These are phyloP conservation scores for Oryctolagus cuniculus DNA, from an alignment of 2,113 vertebrate genomes.

Conservation along the genomic window mOryCun1.1 NC_091437.1:24979001-24979500, in stretches of 20 bases:
- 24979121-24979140: fast-evolving
- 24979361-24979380: neutral
- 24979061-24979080: neutral
- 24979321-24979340: neutral
- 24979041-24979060: neutral
- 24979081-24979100: neutral
- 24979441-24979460: neutral
- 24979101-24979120: neutral
- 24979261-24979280: neutral
- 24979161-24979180: neutral
- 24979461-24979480: neutral
- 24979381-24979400: too few species aligned
- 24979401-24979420: neutral
- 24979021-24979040: neutral
- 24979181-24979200: neutral
- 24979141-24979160: neutral
- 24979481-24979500: neutral
- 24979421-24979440: neutral
- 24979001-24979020: neutral
- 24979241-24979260: neutral
- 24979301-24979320: neutral
- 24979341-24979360: neutral
- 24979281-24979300: neutral
- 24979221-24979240: neutral
- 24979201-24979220: neutral